These are phyloP conservation scores for Pimpla rufipes DNA, from an alignment of 2,888 invertebrate genomes.

Conservation along the genomic window DNA sequence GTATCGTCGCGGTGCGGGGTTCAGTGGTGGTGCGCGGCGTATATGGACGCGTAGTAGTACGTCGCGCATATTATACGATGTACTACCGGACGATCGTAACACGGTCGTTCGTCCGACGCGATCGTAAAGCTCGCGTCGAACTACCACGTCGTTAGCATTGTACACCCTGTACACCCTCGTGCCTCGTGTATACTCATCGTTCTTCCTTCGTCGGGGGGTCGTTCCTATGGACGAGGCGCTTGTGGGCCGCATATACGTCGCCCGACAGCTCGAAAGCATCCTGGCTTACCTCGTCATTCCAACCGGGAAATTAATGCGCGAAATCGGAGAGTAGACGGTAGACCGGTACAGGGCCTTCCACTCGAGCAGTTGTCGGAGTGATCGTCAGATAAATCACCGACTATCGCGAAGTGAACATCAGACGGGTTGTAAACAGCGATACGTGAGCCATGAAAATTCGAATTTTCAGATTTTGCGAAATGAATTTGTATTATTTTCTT, in stretches of 20 bases:
- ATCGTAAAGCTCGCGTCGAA: slow-evolving; percentile 33
- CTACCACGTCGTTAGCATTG: slow-evolving; percentile 55
- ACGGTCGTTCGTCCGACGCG: slow-evolving; percentile 31
- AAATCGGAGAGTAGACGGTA: slow-evolving; percentile 51
- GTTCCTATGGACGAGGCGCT: slow-evolving; percentile 46
- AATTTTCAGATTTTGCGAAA: too few relatives aligned
- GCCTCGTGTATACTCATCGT: slow-evolving; percentile 50
- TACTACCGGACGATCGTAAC: slow-evolving; percentile 44
- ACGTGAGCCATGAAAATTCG: neutral
- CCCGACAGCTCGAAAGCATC: slow-evolving; percentile 47
- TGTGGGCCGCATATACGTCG: neutral
- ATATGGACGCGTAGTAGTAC: neutral
- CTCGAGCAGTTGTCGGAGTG: slow-evolving; percentile 8
- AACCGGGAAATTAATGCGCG: slow-evolving; percentile 59
- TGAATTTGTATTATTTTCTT: too few relatives aligned
- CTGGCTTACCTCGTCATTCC: slow-evolving; percentile 48
- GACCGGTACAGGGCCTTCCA: slow-evolving; percentile 3
- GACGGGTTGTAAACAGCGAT: neutral
- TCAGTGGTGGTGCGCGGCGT: neutral
- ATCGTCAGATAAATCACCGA: slow-evolving; percentile 26
- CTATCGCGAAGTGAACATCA: slow-evolving; percentile 4
- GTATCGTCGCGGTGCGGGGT: neutral
- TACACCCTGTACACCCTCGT: slow-evolving; percentile 41
- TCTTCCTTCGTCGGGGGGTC: slow-evolving; percentile 31
- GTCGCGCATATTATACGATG: slow-evolving; percentile 17